Evolutionary conservation across 2,797 vertebrate genomes (phyloP).

Genomic region (Pelochelys cantorii): DNA sequence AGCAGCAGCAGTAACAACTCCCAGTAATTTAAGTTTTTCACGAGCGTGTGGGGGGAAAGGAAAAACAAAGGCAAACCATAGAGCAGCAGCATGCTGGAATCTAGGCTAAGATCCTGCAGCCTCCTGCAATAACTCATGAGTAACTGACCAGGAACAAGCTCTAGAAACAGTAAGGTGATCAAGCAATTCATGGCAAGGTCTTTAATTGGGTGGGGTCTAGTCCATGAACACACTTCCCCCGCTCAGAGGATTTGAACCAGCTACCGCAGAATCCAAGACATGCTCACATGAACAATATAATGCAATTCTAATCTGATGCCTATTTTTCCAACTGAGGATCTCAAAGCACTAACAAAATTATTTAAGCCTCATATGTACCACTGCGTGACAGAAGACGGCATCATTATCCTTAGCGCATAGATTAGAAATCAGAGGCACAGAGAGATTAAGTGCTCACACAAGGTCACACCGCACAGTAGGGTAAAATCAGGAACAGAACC

Average conservation of each 20-base stretch:
- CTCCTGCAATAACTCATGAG: background rate
- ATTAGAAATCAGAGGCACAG: background rate
- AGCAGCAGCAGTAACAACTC: background rate
- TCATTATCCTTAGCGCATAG: rapidly evolving
- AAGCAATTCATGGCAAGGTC: background rate
- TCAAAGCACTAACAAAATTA: background rate
- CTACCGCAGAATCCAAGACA: background rate
- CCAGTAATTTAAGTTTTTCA: background rate
- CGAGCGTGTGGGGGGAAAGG: background rate
- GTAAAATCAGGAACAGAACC: background rate
- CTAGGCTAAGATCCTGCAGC: background rate
- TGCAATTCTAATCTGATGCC: background rate
- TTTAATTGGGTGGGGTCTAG: background rate
- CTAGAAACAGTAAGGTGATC: background rate
- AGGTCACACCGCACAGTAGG: rapidly evolving
- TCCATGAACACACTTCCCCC: background rate
- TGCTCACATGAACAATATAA: background rate
- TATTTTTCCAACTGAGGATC: rapidly evolving
- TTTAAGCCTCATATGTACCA: rapidly evolving
- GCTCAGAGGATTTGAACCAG: background rate
- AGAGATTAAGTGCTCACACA: background rate
- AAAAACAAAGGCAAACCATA: background rate
- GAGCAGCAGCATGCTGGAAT: background rate
- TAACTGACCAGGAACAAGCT: background rate
- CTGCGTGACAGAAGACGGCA: rapidly evolving